Base-by-base conservation (phyloP, 2,888 invertebrate species). In the Argyra leucocephala region DNA sequence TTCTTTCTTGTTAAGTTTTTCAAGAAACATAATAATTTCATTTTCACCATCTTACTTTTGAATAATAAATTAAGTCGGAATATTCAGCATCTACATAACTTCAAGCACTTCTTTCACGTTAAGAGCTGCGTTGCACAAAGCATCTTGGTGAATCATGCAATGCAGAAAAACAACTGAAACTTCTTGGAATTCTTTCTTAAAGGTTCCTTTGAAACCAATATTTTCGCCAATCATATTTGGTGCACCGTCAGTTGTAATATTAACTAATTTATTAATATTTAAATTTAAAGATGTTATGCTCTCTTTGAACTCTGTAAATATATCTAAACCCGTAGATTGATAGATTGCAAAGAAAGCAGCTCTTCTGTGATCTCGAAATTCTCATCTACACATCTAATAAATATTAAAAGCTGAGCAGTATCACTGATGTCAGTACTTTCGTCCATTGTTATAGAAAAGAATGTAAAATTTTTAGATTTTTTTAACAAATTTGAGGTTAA, bases 1-100 rank as follows among this genome's bases (percentile, higher is more conserved):
- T 57, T 57, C 57, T 57, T 57, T 57, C 57, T 57, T 57, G 57
- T 57, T 57, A 57, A 57, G 57, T 57, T 57, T 57, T 57, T 57
- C 48, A 57, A 57, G 48, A 57, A 57, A 57, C 57, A 57, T 57
- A 21, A 57, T 57, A 57, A 57, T 57, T 57, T 57, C n/a, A 57
- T 57, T 57, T 57, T 57, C 22, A 15, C 59, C 10, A 24, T 24
- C 24, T 18, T 18, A 60, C 23, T 60, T 60, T 6, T 23, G 18
- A 23, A 60, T 60, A 23, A 18, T 60, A 15, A 23, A 60, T 18
- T 22, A 57, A 21, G 22, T 57, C 22, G 21, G 22, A 21, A 57
- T 57, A 57, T 57, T 57, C 57, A 21, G 57, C 21, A 22, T 57
- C 22, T 22, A 57, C 12, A 21, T 57, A 21, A 57, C 21, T 57